Base-by-base conservation (phyloP, 2,113 vertebrate species). In the Alectura lathami region DNA sequence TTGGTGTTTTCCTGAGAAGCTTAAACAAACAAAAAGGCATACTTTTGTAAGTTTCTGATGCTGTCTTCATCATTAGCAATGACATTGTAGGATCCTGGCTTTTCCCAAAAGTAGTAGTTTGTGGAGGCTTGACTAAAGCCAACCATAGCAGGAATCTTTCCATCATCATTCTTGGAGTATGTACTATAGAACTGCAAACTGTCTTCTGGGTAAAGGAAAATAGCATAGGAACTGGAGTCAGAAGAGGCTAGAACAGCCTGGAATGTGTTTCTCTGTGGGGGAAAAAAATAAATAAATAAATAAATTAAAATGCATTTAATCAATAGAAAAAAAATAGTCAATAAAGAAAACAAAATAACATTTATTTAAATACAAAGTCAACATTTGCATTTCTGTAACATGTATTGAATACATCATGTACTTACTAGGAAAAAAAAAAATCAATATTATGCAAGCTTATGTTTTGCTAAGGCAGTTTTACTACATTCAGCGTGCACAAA, bases 201-300 rank as follows among this genome's bases (percentile, higher is more conserved):
- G 14, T 98, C 98, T 84, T 98, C 98, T 34, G 98, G 97, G 73
- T 99, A 99, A 42, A 99, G 98, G 91, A 99, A 97, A 93, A 99
- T 97, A 64, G 98, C 99, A 36, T 98, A 99, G 38, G 99, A 98
- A 88, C 96, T 96, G 12, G 96, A 97, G 20, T 98, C 98, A 47
- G 98, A 97, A 68, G 98, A 99, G 11, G 98, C 98, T 92, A 99
- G 90, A 68, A 99, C 98, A 91, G 98, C 97, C 97, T 99, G 99
- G 96, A 99, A 99, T 7, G 99, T 99, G 97, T 99, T 99, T 96
- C 98, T 99, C 99, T 99, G 97, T 69, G 60, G 66, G 10, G 18
- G 29, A 72, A 93, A 54, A 93, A 32, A 89, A n/a, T n/a, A n/a
- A n/a, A n/a, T n/a, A n/a, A n/a, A n/a, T n/a, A n/a, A n/a, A n/a